Percentiles rank a stretch among this genome's conserved stretches.
phyloP scores from a whole-genome alignment of 1,140 invertebrate species.

The Hyles euphorbiae region DNA sequence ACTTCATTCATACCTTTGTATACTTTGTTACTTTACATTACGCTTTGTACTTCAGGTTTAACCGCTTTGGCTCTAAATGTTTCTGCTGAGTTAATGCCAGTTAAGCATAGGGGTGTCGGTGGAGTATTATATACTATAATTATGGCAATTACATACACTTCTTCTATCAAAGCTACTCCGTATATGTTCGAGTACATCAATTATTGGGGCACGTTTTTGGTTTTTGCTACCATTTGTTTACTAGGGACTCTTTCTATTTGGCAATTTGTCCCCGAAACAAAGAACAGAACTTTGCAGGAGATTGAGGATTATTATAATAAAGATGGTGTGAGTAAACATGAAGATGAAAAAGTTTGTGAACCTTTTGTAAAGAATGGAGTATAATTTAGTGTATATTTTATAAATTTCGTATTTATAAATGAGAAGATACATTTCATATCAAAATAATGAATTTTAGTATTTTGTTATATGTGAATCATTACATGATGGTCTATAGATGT shows the following conservation, averaged over 20 bases:
- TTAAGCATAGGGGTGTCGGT: constrained; percentile 13
- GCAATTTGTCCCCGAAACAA: constrained; percentile 14
- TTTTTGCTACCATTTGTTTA: constrained; percentile 7
- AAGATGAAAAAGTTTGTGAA: too few species aligned
- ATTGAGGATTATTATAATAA: constrained; percentile 14
- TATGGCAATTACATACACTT: constrained; percentile 9
- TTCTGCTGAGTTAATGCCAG: constrained; percentile 16
- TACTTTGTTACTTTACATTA: constrained; percentile 6
- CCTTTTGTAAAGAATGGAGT: too few species aligned
- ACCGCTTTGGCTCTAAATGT: constrained; percentile 4
- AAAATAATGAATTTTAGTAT: too few species aligned
- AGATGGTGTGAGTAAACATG: constrained; percentile 1
- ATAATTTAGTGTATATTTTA: too few species aligned
- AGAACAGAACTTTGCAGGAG: constrained; percentile 12
- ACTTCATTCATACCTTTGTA: constrained; percentile 3
- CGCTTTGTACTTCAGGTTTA: constrained; percentile 6
- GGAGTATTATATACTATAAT: constrained; percentile 13
- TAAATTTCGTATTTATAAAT: too few species aligned
- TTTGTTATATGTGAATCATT: too few species aligned
- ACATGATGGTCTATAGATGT: too few species aligned
- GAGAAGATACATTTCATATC: too few species aligned
- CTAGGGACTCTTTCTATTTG: constrained; percentile 7
- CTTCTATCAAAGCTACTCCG: constrained; percentile 11
- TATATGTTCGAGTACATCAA: constrained; percentile 11
- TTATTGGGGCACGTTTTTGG: constrained; percentile 12